Base-by-base conservation (phyloP, 2,888 invertebrate genomes). In the Labia minor region DNA sequence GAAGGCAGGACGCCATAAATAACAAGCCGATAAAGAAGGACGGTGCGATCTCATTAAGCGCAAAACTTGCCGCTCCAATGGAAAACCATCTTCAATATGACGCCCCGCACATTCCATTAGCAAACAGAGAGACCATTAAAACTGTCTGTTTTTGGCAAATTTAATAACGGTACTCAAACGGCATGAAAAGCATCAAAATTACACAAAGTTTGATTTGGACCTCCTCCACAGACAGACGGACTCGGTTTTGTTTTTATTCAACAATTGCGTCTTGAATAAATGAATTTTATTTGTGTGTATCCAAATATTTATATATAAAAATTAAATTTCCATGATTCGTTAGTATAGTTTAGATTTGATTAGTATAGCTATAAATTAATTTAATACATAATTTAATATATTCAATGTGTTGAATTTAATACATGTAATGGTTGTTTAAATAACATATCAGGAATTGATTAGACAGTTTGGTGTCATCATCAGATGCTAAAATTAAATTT, bases 121-220 rank as follows among this genome's bases (percentile, higher is more conserved):
- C 49, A 49, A 49, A 49, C 49, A 49, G 49, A 49, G 49, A 49
- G 49, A 49, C 49, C 49, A 49, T 49, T 49, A 49, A 49, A 49
- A 49, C 16, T 49, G 49, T 49, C 49, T 49, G 49, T 49, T 49
- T 49, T 49, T 49, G 49, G 49, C 49, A 49, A 49, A 49, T 49
- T 49, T 49, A 49, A 49, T 49, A 49, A 49, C 49, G 49, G 49
- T 4, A 49, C n/a, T n/a, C 14, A 14, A 14, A 49, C 14, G n/a
- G 3, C 49, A 49, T 49, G 49, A 16, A 14, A 49, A 49, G 49
- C 14, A 49, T 49, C 14, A 14, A 14, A 49, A 49, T 49, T 49
- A 49, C 49, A 8, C 4, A 49, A 49, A 49, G n/a, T 49, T 49
- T 49, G 49, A 49, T 49, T 49, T 8, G 49, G 49, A 49, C 49